Evolutionary conservation across 2,113 vertebrate genomes (phyloP), one percentile per base, ranked within the genome.

Genomic region (Eptesicus fuscus): DNA sequence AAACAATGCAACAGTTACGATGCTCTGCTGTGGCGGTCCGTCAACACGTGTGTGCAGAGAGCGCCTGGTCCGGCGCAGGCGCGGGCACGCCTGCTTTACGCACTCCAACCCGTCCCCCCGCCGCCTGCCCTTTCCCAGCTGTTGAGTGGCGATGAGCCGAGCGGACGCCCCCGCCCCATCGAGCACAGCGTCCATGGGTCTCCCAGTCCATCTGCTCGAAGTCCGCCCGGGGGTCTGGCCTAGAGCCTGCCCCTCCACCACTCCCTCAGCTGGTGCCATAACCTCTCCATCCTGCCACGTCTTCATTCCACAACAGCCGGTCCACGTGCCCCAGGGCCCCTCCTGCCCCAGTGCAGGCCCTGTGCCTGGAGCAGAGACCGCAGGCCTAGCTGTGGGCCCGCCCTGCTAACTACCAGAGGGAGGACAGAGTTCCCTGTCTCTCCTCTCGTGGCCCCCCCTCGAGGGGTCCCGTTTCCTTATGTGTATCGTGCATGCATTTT

Each of bases 1-100:
- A 82, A 92, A 59, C 32, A 59, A 90, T 90, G 51, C 16, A 40
- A 44, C 69, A 25, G 74, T 44, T 93, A 47, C 95, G 84, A 86
- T 23, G 35, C 10, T 9, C 37, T 85, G 37, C 56, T 56, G 37
- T 65, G 78, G 73, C 83, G 47, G 8, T 65, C 9, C n/a, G 42
- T 37, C 63, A 3, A 49, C 13, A 1, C 47, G 3, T 49, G 47
- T 14, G 47, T 14, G 35, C 25, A 51, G 59, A 83, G 63, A 71
- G 44, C 44, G 73, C 80, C 61, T 25, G 65, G 12, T 11, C n/a
- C 2, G 12, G 61, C 63, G 70, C 5, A 61, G 35, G 76, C 10
- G 13, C 7, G 67, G 37, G 44, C 32, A 32, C 12, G 40, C 51
- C 51, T 47, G 20, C 59, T 37, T 51, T 63, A 83, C 61, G 78